Conservation (phyloP, 1,140 invertebrate species). For the Aphidius gifuensis region DNA sequence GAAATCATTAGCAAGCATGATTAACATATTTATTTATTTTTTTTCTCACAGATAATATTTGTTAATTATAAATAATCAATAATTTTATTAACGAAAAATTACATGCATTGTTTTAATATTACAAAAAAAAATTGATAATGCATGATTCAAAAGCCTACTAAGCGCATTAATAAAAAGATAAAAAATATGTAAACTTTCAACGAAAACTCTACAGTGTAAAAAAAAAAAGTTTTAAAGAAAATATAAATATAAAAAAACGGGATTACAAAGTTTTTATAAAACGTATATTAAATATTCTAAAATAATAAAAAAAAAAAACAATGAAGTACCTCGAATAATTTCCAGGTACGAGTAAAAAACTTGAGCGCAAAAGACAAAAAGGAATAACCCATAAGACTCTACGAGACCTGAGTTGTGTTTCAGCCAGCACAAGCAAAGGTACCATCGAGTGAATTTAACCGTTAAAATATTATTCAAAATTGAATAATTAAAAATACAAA, state of each 20-base stretch:
- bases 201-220: no score
- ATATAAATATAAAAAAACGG: constrained; percentile 14
- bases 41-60: no score
- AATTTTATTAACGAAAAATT: no score
- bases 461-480: constrained; percentile 27
- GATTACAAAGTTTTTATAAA: constrained; percentile 34
- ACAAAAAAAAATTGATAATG: constrained; percentile 2
- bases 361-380: constrained; percentile 65
- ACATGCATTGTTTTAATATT: constrained; percentile 7
- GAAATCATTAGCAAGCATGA: no score
- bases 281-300: no score
- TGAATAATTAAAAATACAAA: background rate
- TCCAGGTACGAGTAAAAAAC: constrained; percentile 57
- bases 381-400: constrained; percentile 65
- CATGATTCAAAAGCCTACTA: constrained; percentile 12
- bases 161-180: background rate
- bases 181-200: no score
- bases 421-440: constrained; percentile 67
- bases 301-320: no score
- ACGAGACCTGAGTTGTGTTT: constrained; percentile 67
- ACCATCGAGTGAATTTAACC: constrained; percentile 51
- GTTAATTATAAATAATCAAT: no score
- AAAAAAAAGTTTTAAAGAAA: background rate
- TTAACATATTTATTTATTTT: no score
- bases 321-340: constrained; percentile 48